Percentiles rank a stretch among this genome's conserved stretches.
phyloP scores from a whole-genome alignment of 2,888 invertebrate genomes.

The Physocephala rufipes region DNA sequence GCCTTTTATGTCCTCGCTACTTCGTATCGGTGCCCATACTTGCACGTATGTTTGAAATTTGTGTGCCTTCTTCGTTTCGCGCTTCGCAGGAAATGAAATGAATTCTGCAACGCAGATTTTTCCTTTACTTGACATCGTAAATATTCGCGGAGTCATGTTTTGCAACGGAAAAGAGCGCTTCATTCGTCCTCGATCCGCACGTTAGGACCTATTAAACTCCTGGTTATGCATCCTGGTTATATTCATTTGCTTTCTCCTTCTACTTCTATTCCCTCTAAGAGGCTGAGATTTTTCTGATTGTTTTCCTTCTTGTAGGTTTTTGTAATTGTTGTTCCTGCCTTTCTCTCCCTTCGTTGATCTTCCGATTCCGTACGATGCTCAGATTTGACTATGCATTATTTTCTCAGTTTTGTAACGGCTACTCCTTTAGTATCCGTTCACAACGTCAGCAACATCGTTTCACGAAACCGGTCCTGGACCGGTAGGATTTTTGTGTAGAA shows the following conservation, averaged over 20 bases:
- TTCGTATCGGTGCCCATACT: background rate
- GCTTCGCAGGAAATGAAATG: slow-evolving; percentile 29
- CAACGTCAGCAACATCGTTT: background rate
- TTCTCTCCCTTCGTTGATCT: no score
- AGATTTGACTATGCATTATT: no score
- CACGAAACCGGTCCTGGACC: background rate
- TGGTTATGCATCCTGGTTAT: background rate
- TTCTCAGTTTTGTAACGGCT: no score
- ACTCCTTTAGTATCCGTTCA: background rate
- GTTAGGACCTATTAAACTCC: background rate
- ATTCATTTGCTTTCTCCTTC: no score
- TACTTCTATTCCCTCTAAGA: no score
- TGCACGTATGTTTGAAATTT: background rate
- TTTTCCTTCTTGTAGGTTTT: no score
- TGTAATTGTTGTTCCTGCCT: no score
- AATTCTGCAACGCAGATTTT: slow-evolving; percentile 21
- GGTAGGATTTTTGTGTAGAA: slow-evolving; percentile 18
- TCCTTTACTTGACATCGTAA: slow-evolving; percentile 6
- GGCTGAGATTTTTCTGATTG: no score
- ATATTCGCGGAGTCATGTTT: background rate
- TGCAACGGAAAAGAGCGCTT: background rate
- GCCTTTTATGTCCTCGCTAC: background rate
- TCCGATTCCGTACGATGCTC: no score
- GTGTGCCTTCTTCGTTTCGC: slow-evolving; percentile 10
- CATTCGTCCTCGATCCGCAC: background rate